Evolutionary conservation across 1,140 invertebrate genomes (phyloP), one percentile per base, ranked within the genome.

Genomic region (Drosophila rufa): DNA sequence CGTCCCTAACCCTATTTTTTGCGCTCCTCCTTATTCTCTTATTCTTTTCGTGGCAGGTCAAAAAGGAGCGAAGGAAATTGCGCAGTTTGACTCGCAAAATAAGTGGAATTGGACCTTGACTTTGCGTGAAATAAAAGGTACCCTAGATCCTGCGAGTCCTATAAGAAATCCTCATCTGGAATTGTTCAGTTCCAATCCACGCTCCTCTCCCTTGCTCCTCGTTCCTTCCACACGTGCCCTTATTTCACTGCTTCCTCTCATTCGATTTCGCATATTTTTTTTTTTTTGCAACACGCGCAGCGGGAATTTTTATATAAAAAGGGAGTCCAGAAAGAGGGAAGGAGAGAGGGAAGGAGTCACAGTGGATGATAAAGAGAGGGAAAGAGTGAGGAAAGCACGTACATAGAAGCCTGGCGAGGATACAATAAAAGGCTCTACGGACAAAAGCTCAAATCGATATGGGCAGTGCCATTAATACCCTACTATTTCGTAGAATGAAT

Each of bases 221-320:
- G 43, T 69, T 36, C 66, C 60, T 70, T 60, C 76, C 68, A 91
- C 86, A 90, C 86, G 86, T 91, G 86, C 86, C 86, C 86, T 86
- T 91, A 70, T 83, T 91, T 86, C 75, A 68, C 45, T 73, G 53
- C 53, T 73, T 50, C 70, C 67, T 47, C 55, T 33, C 27, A 15
- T 77, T 79, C 55, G 40, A n/a, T 75, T 68, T 50, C 51, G 50
- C 51, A 51, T 55, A 56, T 51, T 47, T 57, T 68, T 76, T 70
- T 80, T 25, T 25, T 71, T 84, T 83, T 50, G 55, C 79, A 82
- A 76, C 70, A 82, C 75, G 79, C 75, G 67, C 68, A 70, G 59
- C 64, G 53, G 67, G 67, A 59, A 50, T 75, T 86, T 66, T 71
- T 71, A 71, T 73, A 71, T 73, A 70, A 64, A 42, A 55, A 17